phyloP scores from a whole-genome alignment of 2,113 vertebrate genomes.

The Elgaria multicarinata region DNA sequence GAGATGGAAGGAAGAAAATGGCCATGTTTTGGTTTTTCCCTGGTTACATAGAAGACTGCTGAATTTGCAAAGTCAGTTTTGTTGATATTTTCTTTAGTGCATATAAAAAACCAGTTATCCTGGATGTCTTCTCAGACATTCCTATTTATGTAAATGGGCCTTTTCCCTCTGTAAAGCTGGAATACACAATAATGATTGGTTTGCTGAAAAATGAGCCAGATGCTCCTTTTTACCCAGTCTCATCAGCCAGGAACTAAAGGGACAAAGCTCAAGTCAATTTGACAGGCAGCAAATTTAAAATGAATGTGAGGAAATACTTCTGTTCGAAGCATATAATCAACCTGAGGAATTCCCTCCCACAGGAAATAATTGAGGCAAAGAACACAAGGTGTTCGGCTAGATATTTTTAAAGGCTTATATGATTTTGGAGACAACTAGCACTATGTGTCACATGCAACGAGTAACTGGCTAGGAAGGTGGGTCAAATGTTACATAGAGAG shows the following conservation, averaged over 20 bases:
- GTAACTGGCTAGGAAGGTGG: neutral
- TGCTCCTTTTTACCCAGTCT: constrained; percentile 28
- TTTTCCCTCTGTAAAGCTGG: constrained; percentile 31
- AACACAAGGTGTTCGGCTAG: constrained; percentile 52
- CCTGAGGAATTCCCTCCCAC: constrained; percentile 61
- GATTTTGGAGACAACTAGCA: constrained; percentile 25
- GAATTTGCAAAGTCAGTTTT: constrained; percentile 18
- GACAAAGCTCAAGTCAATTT: constrained; percentile 24
- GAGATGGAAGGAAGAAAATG: neutral
- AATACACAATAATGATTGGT: constrained; percentile 54
- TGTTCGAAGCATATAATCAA: constrained; percentile 61
- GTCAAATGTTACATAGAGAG: neutral
- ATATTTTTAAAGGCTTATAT: constrained; percentile 53
- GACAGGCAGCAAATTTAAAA: constrained; percentile 62
- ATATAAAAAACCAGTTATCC: constrained; percentile 34
- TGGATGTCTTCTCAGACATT: constrained; percentile 61
- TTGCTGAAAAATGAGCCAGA: constrained; percentile 32
- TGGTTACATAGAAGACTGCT: neutral
- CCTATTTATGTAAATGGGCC: constrained; percentile 5
- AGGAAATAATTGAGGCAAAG: constrained; percentile 57
- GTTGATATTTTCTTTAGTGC: constrained; percentile 28
- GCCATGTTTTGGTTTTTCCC: accelerated
- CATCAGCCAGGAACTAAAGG: constrained; percentile 23
- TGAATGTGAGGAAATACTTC: constrained; percentile 62
- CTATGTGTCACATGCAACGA: neutral